Percentiles rank a stretch among this genome's conserved stretches.
Conservation (phyloP, 2,113 vertebrate species). For the Gulo gulo region DNA sequence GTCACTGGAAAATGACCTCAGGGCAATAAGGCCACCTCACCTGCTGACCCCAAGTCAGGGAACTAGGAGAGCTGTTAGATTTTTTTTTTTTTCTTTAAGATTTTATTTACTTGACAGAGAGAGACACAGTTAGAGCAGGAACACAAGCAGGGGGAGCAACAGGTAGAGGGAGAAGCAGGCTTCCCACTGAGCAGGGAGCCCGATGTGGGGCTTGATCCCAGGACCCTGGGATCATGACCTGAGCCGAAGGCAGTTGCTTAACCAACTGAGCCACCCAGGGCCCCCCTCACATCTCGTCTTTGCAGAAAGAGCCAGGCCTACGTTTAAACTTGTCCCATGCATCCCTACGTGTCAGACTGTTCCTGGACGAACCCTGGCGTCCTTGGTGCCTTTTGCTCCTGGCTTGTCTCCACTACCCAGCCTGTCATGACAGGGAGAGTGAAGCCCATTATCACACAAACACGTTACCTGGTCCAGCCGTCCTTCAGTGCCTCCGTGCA, state of each 20-base stretch:
- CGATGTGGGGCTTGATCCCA: too few species aligned
- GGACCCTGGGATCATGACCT: too few species aligned
- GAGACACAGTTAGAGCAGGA: too few species aligned
- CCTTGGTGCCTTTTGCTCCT: not conserved
- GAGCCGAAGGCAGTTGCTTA: too few species aligned
- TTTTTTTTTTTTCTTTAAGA: too few species aligned
- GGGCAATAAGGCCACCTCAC: not conserved
- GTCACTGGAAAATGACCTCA: not conserved
- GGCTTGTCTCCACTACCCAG: not conserved
- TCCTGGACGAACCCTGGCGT: not conserved
- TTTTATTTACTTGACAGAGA: too few species aligned
- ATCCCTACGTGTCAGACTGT: not conserved
- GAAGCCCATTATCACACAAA: not conserved
- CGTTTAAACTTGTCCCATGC: not conserved
- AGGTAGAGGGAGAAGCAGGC: too few species aligned
- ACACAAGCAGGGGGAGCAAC: too few species aligned
- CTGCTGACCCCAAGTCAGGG: not conserved
- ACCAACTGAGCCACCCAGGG: too few species aligned
- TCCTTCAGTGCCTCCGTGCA: slow-evolving; percentile 67
- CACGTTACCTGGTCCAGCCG: slow-evolving; percentile 70
- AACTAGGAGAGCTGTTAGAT: not conserved
- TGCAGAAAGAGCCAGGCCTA: not conserved
- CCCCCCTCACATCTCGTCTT: not conserved
- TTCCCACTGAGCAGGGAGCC: too few species aligned
- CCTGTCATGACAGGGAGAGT: not conserved